Evolutionary conservation across 2,888 invertebrate species (phyloP).

Genomic region (Lycia hirtaria): DNA sequence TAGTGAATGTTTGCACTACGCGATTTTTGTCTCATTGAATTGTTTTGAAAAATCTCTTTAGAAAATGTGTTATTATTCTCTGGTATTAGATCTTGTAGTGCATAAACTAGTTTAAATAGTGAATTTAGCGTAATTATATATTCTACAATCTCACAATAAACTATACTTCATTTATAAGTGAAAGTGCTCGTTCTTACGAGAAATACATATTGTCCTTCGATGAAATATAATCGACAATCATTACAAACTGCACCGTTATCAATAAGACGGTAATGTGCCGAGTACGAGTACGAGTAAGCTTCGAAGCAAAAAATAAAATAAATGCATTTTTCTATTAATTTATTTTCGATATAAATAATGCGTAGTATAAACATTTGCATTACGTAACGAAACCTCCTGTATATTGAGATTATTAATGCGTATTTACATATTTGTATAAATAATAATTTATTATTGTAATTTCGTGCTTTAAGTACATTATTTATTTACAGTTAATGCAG

Average conservation of each 20-base stretch:
- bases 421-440: slow-evolving; percentile 28
- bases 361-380: slow-evolving; percentile 14
- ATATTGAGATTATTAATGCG: slow-evolving; percentile 40
- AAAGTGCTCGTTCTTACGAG: too few relatives aligned
- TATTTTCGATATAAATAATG: background rate
- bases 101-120: too few relatives aligned
- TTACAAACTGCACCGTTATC: too few relatives aligned
- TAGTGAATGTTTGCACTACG: slow-evolving; percentile 15
- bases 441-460: slow-evolving; percentile 27
- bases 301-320: too few relatives aligned
- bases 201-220: too few relatives aligned
- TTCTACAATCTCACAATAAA: too few relatives aligned
- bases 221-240: too few relatives aligned
- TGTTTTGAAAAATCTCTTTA: background rate
- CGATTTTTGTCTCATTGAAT: background rate
- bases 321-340: too few relatives aligned
- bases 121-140: too few relatives aligned
- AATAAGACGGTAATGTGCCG: too few relatives aligned
- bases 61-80: background rate
- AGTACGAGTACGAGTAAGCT: too few relatives aligned
- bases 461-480: slow-evolving; percentile 43
- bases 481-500: slow-evolving; percentile 26
- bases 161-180: too few relatives aligned
- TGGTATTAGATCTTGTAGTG: background rate
- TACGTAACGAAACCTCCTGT: slow-evolving; percentile 25